Evolutionary conservation across 2,113 vertebrate genomes (phyloP), one percentile per base, ranked within the genome.

Genomic region (Phalacrocorax brasilianus): DNA sequence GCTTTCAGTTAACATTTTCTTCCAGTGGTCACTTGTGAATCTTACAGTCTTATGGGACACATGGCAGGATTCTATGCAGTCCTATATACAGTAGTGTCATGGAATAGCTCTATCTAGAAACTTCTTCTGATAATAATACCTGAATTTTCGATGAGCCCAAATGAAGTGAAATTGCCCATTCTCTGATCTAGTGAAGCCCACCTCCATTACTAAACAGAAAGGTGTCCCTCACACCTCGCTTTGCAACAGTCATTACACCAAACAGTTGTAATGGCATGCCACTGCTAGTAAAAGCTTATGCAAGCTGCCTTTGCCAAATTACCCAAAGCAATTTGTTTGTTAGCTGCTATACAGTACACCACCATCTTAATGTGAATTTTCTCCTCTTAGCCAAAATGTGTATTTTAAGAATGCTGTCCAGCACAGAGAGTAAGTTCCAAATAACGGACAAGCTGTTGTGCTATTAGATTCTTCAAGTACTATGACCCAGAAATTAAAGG

Each of bases 311-410:
- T 87, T 91, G 15, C 6, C 32, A 86, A 80, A 74, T 45, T 40
- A 77, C 8, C 1, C 3, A 0, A 65, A 70, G 8, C 12, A 61
- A 72, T 40, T 89, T 66, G 12, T 50, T 73, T 83, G 11, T 33
- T 58, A 81, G 45, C 15, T 86, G 42, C 14, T 20, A 20, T 21
- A 47, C 14, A 67, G 13, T 53, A 78, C 11, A 68, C 2, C 11
- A 44, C 8, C 0, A 0, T 22, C 4, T 35, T 47, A 62, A 65
- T 0, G 5, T 5, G 70, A 32, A n/a, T 59, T 74, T 86, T 58
- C 5, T 20, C 13, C 42, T 66, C 44, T 38, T 42, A 45, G 14
- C 15, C 91, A 61, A 81, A 67, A 63, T 58, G 13, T 45, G 5
- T 38, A 50, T 63, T 89, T 70, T 42, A 88, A 52, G 12, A 47